These are phyloP conservation scores for Dolomedes plantarius DNA, from an alignment of 2,888 invertebrate species.

Conservation along the genomic window DNA sequence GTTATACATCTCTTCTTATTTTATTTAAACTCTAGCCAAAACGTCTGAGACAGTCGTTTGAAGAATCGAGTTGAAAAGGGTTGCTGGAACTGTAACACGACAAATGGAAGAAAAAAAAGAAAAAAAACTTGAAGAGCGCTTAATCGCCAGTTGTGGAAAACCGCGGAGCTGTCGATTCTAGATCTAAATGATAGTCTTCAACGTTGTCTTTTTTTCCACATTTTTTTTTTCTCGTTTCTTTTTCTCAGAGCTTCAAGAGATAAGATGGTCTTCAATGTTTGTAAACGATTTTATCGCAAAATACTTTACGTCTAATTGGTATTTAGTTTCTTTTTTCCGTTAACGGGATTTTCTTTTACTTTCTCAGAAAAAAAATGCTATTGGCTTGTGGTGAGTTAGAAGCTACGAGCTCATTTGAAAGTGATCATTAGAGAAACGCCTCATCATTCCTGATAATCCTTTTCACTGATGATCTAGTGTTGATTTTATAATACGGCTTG, in stretches of 20 bases:
- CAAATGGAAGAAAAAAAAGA: too few species aligned
- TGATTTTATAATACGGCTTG: too few species aligned
- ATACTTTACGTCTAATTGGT: not conserved
- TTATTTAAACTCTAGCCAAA: conserved; percentile 17
- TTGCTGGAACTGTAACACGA: not conserved
- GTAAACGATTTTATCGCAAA: conserved; percentile 11
- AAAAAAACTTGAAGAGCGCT: not conserved
- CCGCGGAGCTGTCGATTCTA: not conserved
- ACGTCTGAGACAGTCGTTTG: conserved; percentile 18
- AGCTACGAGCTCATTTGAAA: too few species aligned
- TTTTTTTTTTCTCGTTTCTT: not conserved
- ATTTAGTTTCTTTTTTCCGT: not conserved
- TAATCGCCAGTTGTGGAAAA: not conserved
- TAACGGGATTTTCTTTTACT: too few species aligned
- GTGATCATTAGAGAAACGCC: too few species aligned
- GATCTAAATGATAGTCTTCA: not conserved
- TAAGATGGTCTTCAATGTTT: conserved; percentile 7
- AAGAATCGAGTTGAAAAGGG: not conserved
- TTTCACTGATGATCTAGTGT: too few species aligned
- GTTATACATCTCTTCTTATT: conserved; percentile 25
- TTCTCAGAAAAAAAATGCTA: too few species aligned
- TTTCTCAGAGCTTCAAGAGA: not conserved
- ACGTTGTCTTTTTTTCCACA: not conserved
- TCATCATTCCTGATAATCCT: too few species aligned
- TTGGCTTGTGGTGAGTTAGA: too few species aligned